Conservation (phyloP, 2,888 invertebrate species). For the Agelastica alni region DNA sequence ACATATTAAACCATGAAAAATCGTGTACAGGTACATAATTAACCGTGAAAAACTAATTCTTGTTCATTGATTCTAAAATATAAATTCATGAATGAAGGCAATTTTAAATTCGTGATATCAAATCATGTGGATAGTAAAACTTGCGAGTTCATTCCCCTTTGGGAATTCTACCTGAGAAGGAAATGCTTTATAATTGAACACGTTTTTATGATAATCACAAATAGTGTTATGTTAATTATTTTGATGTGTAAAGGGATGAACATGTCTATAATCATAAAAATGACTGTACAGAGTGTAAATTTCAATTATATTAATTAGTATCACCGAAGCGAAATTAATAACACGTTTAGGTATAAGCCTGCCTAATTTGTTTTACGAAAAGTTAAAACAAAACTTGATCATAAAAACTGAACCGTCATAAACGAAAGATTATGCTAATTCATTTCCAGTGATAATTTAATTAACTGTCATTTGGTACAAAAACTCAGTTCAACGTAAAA, state of each 20-base stretch:
- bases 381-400: too few relatives aligned
- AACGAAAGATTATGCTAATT: too few relatives aligned
- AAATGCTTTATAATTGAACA: constrained; percentile 8
- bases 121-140: constrained; percentile 22
- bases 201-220: background rate
- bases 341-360: too few relatives aligned
- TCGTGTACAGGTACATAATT: constrained; percentile 15
- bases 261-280: background rate
- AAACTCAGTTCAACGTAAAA: too few relatives aligned
- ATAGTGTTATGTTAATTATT: background rate
- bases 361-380: too few relatives aligned
- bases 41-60: constrained; percentile 22
- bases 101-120: constrained; percentile 23
- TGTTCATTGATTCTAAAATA: constrained; percentile 18
- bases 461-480: too few relatives aligned
- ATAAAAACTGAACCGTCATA: too few relatives aligned
- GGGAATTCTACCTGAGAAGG: constrained; percentile 23
- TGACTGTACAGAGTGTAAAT: too few relatives aligned
- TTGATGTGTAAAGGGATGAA: background rate
- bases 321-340: too few relatives aligned
- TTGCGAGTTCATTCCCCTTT: constrained; percentile 24
- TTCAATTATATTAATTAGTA: too few relatives aligned
- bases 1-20: constrained; percentile 15
- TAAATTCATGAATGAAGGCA: constrained; percentile 23
- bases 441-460: too few relatives aligned